phyloP scores from a whole-genome alignment of 1,140 invertebrate species.

The Chymomyza costata region DNA sequence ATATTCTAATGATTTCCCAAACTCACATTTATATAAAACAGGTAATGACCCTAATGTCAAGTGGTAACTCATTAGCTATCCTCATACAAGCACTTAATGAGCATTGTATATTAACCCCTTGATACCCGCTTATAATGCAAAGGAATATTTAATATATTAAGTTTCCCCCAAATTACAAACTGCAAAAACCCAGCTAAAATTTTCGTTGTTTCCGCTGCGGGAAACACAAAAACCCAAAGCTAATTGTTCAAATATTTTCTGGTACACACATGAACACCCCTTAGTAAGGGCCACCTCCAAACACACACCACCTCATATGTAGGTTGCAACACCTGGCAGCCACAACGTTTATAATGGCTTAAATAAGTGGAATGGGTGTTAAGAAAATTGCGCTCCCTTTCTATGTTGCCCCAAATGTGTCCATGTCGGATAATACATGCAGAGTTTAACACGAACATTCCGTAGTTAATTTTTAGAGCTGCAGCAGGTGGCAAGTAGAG shows the following conservation, averaged over 20 bases:
- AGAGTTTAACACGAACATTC: conserved; percentile 33
- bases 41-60: no score
- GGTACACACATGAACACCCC: conserved; percentile 35
- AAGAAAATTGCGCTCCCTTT: conserved; percentile 8
- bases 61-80: no score
- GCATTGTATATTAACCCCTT: no score
- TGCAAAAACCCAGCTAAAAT: conserved; percentile 13
- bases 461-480: conserved; percentile 25
- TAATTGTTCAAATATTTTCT: conserved; percentile 54
- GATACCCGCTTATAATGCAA: no score
- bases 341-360: conserved; percentile 22
- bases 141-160: no score
- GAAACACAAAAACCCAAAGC: conserved; percentile 42
- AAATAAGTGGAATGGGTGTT: neutral
- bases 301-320: neutral
- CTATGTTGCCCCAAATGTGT: conserved; percentile 9
- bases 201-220: conserved; percentile 4
- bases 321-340: conserved; percentile 24
- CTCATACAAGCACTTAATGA: no score
- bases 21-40: no score
- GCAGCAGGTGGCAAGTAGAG: neutral
- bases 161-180: no score
- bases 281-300: conserved; percentile 10
- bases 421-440: conserved; percentile 23
- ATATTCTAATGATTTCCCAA: no score